Base-by-base conservation (phyloP, 2,797 vertebrate species). In the Phrynocephalus guinanensis region DNA sequence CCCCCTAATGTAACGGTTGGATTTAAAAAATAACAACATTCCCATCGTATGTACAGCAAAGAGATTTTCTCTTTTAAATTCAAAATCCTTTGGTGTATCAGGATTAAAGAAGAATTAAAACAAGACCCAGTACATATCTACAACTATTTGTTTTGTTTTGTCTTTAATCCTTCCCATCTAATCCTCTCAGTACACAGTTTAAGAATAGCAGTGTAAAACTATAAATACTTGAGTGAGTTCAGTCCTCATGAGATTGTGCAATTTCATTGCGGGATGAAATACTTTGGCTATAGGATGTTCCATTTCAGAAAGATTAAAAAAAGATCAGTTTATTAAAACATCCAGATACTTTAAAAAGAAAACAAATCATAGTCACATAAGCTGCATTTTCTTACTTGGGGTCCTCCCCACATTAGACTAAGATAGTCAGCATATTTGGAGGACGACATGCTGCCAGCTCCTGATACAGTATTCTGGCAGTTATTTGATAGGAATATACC, bases 31-130 rank as follows among this genome's bases (percentile, higher is more conserved):
- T 13, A 38, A 80, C 77, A 20, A 28, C 20, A 68, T 83, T 30
- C 22, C 44, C 18, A 63, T 56, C 9, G 52, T 56, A 33, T 6
- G 28, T 20, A 44, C 24, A 33, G 44, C 28, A 68, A 82, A 50
- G 50, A 75, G 68, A 30, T 66, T 75, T 82, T 71, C 18, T 60
- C n/a, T 75, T 87, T 50, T 75, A 50, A 48, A 82, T 50, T 87
- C 48, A 83, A 78, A 83, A 78, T 83, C 73, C 66, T 15, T 78
- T 87, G 15, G 66, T 28, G 76, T 70, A 60, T 79, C 5, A n/a
- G 75, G 81, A 87, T 83, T 83, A 87, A 70, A 83, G 63, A 33
- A 78, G 76, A 78, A 83, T 60, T 70, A 78, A 83, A 83, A 30
- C n/a, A 83, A 56, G 16, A 15, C 66, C n/a, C 9, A 11, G 26